Evolutionary conservation across 2,113 vertebrate species (phyloP).

Genomic region (Dipodomys stephensi): DNA sequence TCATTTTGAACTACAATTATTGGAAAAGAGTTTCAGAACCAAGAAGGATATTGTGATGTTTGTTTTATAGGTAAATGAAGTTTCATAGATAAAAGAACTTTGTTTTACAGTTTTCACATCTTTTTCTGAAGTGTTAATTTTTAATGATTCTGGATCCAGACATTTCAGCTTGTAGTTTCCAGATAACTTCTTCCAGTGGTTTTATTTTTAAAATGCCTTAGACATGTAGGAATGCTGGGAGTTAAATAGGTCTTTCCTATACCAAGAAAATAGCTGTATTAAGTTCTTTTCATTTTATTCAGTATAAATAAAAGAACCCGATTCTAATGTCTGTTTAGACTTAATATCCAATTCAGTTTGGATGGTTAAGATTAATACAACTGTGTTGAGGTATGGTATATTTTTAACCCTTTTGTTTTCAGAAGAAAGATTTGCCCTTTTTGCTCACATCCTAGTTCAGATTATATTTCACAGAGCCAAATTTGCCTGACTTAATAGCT

Average conservation of each 20-base stretch:
- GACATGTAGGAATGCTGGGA: conserved; percentile 5
- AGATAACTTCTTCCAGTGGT: neutral
- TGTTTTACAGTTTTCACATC: neutral
- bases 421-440: conserved; percentile 66
- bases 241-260: neutral
- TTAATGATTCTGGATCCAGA: conserved; percentile 7
- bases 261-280: conserved; percentile 50
- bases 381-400: conserved; percentile 26
- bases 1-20: conserved; percentile 29
- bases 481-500: conserved; percentile 64
- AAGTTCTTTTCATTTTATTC: conserved; percentile 39
- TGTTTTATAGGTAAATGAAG: conserved; percentile 30
- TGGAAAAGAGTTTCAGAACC: conserved; percentile 43
- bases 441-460: conserved; percentile 80
- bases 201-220: conserved; percentile 40
- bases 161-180: conserved; percentile 5
- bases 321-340: neutral
- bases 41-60: neutral
- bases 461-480: conserved; percentile 59
- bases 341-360: neutral
- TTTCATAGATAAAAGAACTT: neutral
- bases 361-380: conserved; percentile 32
- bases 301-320: conserved; percentile 35
- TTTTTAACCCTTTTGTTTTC: conserved; percentile 27
- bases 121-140: conserved; percentile 17